Evolutionary conservation across 2,797 vertebrate genomes (phyloP).

Genomic region (Moxostoma hubbsi): DNA sequence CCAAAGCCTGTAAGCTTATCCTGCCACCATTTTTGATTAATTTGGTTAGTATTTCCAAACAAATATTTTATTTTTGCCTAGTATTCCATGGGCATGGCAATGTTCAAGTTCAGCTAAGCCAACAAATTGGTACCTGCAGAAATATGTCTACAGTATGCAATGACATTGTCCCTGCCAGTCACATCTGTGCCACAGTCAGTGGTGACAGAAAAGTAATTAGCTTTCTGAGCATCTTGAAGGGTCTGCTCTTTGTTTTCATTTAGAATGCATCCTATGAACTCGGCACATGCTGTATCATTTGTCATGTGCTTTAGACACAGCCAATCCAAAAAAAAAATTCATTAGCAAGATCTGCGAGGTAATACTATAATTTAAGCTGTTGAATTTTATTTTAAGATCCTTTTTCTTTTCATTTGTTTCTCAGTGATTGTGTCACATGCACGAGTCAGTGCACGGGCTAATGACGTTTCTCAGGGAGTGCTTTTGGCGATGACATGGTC

Average conservation of each 20-base stretch:
- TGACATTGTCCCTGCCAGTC: not conserved
- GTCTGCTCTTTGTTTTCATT: not conserved
- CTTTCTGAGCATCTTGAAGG: not conserved
- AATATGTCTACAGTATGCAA: constrained; percentile 27
- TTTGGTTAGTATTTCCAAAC: constrained; percentile 8
- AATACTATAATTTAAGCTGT: too few relatives aligned
- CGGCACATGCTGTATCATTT: constrained; percentile 5
- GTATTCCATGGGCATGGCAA: not conserved
- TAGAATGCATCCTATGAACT: constrained; percentile 12
- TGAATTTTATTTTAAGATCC: too few relatives aligned
- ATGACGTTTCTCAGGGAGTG: too few relatives aligned
- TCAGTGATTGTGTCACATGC: too few relatives aligned
- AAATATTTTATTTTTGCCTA: not conserved
- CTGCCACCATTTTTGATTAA: not conserved
- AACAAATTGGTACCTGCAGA: not conserved
- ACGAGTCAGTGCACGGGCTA: too few relatives aligned
- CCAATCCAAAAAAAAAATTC: not conserved
- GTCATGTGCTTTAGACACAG: not conserved
- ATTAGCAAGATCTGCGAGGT: too few relatives aligned
- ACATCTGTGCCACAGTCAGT: constrained; percentile 26
- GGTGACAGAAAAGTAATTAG: not conserved
- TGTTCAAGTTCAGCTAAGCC: constrained; percentile 15
- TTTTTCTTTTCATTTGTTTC: too few relatives aligned
- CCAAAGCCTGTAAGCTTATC: not conserved
- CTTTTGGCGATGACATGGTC: too few relatives aligned